Evolutionary conservation across 2,888 invertebrate genomes (phyloP).

Genomic region (Meghimatium bilineatum): DNA sequence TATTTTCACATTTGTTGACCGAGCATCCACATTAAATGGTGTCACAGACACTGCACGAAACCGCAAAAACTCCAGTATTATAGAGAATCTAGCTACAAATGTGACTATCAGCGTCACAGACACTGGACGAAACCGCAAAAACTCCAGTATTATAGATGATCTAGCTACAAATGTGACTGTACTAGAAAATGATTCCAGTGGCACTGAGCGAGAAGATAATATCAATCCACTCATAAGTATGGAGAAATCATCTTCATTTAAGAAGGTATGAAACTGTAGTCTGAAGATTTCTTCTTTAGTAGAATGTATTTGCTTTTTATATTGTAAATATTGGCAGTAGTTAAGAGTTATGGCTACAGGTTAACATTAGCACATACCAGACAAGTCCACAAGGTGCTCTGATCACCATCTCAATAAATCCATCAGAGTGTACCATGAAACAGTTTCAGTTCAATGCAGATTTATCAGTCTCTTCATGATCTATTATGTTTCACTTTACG

Average conservation of each 20-base stretch:
- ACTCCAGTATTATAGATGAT: conserved; percentile 33
- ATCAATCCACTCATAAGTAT: neutral
- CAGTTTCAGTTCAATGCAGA: too few species aligned
- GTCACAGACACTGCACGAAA: conserved; percentile 42
- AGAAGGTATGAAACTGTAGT: conserved; percentile 21
- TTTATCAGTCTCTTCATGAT: too few species aligned
- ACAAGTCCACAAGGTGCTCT: too few species aligned
- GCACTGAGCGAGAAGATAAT: neutral
- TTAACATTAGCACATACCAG: too few species aligned
- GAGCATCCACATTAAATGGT: conserved; percentile 41
- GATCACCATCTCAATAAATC: too few species aligned
- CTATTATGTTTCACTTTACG: too few species aligned
- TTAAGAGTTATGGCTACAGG: too few species aligned
- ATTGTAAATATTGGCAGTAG: too few species aligned
- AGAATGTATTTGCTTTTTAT: too few species aligned
- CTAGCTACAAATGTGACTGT: conserved; percentile 29
- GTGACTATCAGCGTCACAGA: conserved; percentile 34
- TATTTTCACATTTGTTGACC: conserved; percentile 66
- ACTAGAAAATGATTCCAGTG: conserved; percentile 23
- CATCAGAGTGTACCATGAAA: too few species aligned
- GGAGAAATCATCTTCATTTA: conserved; percentile 39
- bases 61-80: conserved; percentile 31
- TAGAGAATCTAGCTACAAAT: conserved; percentile 28
- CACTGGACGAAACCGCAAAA: conserved; percentile 47
- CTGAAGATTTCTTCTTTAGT: too few species aligned